Evolutionary conservation across 2,113 vertebrate genomes (phyloP), one percentile per base, ranked within the genome.

Genomic region (Takifugu bimaculatus): DNA sequence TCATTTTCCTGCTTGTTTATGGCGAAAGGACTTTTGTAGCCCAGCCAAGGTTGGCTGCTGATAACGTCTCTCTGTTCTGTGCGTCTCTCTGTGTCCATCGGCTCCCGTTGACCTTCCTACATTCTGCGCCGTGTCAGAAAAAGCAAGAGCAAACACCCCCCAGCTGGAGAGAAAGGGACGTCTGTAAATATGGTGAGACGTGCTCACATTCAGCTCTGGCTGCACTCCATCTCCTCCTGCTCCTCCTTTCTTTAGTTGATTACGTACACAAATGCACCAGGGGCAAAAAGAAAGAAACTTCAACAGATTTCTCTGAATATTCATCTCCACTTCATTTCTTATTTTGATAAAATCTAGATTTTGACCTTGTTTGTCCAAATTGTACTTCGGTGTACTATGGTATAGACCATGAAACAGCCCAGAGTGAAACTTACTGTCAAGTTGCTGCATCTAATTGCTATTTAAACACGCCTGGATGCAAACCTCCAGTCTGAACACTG

Each of bases 111-210:
- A 88, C 87, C 80, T 82, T 82, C 69, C 70, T 71, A 55, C 26
- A 67, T 70, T 75, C 82, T 64, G 67, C 71, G 78, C 60, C 61
- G 35, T 81, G 64, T 78, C 81, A 89, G 88, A 71, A 89, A 89
- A 83, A 85, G 79, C 81, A 89, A 89, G 85, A 88, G 76, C 81
- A 89, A 89, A 79, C 85, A 88, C 65, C 88, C 88, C 48, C 78
- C 81, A 26, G 82, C 85, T 0, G 86, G 88, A 78, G 85, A 89
- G 65, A 89, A 88, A 77, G 86, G 88, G 67, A 88, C 88, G 49
- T 88, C 88, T 75, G 86, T 89, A 73, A 85, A 89, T 77, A 87
- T 87, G 88, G 88, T 89, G 65, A 88, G 80, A 70, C 50, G 35
- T 60, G 57, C 47, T 70, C 78, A 80, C 50, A 59, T 76, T 68